A percentile compares a stretch with the other conserved stretches of the same genome.
Evolutionary conservation across 2,888 invertebrate genomes (phyloP).

Genomic region (Rotaria macrura): DNA sequence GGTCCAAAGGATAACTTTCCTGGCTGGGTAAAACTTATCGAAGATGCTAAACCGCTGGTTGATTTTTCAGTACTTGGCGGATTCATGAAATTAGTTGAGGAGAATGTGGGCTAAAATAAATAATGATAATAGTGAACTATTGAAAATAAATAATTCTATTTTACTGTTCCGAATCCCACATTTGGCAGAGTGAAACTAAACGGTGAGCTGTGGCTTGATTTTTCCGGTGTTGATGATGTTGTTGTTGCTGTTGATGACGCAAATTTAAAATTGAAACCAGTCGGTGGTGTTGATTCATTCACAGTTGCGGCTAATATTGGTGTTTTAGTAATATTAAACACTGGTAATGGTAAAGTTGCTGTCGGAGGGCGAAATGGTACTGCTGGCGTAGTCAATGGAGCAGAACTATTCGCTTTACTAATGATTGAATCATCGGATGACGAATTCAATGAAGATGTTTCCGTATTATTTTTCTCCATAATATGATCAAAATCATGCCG

Average conservation of each 20-base stretch:
- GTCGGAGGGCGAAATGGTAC: neutral
- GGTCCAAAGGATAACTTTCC: neutral
- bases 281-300: neutral
- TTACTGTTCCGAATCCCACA: neutral
- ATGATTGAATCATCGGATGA: neutral
- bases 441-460: neutral
- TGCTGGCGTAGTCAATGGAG: neutral
- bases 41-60: neutral
- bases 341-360: neutral
- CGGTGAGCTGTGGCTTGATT: neutral
- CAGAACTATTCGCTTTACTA: neutral
- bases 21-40: neutral
- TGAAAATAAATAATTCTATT: neutral
- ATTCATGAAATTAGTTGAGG: neutral
- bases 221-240: neutral
- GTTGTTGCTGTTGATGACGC: neutral
- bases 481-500: neutral
- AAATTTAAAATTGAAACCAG: neutral
- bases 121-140: neutral
- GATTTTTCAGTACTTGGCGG: neutral
- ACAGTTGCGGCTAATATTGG: neutral
- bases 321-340: neutral
- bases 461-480: neutral
- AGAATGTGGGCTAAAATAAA: neutral
- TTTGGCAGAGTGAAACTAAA: neutral